Evolutionary conservation across 1,140 invertebrate species (phyloP), one percentile per base, ranked within the genome.

Genomic region (Drosophila kanapiae): DNA sequence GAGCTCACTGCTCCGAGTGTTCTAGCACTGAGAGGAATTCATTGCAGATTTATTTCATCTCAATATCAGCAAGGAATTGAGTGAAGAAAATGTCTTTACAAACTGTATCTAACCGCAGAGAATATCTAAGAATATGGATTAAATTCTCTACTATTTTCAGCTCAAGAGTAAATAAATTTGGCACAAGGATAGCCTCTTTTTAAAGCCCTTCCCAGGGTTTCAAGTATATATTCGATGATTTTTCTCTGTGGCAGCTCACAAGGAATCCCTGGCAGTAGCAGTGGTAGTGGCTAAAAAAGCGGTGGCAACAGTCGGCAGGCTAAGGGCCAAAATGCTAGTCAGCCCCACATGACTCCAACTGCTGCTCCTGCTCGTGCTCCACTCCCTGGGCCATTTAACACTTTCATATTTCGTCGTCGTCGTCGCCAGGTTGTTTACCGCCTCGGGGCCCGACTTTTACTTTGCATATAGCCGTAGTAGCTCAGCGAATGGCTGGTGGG

Each of bases 351-450:
- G 76, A 54, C 54, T 45, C 51, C 51, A 54, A 37, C 51, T 37
- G 49, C 49, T 14, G n/a, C 14, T 49, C 14, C 13, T 29, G 29
- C 16, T 53, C 1, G n/a, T 53, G 49, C 49, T 18, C 45, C 60
- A 37, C 48, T 81, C 65, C 67, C 65, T 45, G 70, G 69, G 65
- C 77, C 75, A 88, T 88, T 88, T 88, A 88, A 88, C 84, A 87
- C 83, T 87, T 87, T 87, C 84, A 77, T 83, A 83, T 88, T 83
- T 87, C 53, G 40, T 10, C 23, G 61, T 54, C 27, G 37, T 82
- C 61, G 68, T 78, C 69, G 75, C 72, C 79, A 80, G 79, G 79
- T 86, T 87, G 79, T 68, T 87, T 87, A 65, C 83, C 70, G 75
- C 83, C 75, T 63, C 54, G 57, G 63, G 79, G 56, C 60, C 67